These are phyloP conservation scores for Bergia puertoricense DNA, from an alignment of 92 coral and sea anemone species.

Conservation along the genomic window DNA sequence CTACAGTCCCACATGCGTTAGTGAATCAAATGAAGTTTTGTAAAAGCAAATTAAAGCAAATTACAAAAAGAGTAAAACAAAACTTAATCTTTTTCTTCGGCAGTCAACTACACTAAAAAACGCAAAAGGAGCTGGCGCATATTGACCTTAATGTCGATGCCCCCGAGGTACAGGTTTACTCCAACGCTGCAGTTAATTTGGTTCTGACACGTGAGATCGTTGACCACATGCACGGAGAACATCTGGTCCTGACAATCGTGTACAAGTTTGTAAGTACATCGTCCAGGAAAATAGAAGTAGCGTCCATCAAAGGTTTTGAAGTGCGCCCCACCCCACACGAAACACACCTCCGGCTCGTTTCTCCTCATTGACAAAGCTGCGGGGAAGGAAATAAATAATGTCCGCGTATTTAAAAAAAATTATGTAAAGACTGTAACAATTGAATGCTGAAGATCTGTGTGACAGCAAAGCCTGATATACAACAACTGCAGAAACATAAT, in stretches of 20 bases:
- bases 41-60: no score
- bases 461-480: no score
- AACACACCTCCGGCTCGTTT: conserved; percentile 86
- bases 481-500: no score
- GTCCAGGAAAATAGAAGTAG: conserved; percentile 84
- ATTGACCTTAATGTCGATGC: conserved; percentile 78
- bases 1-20: no score
- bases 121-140: background rate
- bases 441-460: no score
- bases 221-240: conserved; percentile 85
- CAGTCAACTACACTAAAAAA: background rate
- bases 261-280: conserved; percentile 89
- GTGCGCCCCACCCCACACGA: conserved; percentile 81
- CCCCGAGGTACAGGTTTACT: conserved; percentile 86
- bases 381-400: background rate
- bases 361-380: conserved; percentile 46
- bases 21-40: no score
- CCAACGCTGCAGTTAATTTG: conserved; percentile 66
- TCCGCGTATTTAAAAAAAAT: background rate
- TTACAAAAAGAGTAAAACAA: background rate
- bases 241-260: conserved; percentile 84
- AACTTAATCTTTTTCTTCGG: no score
- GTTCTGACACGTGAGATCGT: conserved; percentile 67
- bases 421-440: no score
- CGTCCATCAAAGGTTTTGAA: conserved; percentile 88